Evolutionary conservation across 2,888 invertebrate genomes (phyloP).

Genomic region (Conchocele bisecta): DNA sequence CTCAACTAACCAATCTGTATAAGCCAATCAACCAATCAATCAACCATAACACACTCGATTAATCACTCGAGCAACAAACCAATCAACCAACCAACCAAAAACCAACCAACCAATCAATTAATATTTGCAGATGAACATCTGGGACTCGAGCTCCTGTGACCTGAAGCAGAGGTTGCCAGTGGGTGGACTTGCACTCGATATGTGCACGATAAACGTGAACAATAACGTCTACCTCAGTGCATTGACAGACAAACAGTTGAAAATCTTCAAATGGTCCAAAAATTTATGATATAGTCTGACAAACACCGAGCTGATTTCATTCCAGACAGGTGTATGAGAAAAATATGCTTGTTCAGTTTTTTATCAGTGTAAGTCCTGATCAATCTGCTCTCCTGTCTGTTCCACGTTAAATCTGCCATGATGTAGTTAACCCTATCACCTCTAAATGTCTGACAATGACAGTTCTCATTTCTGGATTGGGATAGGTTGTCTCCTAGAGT

Average conservation of each 20-base stretch:
- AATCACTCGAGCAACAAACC: no score
- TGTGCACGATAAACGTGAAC: slow-evolving; percentile 68
- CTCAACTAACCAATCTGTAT: no score
- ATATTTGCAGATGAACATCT: slow-evolving; percentile 72
- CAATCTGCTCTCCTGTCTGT: no score
- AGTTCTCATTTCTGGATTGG: no score
- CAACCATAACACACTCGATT: neutral
- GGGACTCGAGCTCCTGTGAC: slow-evolving; percentile 74
- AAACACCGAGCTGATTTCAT: neutral
- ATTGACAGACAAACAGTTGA: slow-evolving; percentile 74
- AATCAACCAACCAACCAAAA: no score
- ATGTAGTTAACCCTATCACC: no score
- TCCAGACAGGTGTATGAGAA: neutral
- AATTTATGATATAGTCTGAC: neutral
- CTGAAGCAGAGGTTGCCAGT: slow-evolving; percentile 68
- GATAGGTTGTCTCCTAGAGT: no score
- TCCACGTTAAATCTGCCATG: no score
- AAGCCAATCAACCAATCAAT: no score
- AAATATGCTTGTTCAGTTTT: neutral
- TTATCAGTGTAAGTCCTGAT: no score
- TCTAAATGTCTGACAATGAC: no score
- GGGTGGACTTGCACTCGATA: slow-evolving; percentile 71
- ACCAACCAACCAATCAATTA: neutral
- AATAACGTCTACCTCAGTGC: slow-evolving; percentile 68
- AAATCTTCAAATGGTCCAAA: slow-evolving; percentile 68